phyloP scores from a whole-genome alignment of 2,797 vertebrate genomes.

The Anguilla anguilla region DNA sequence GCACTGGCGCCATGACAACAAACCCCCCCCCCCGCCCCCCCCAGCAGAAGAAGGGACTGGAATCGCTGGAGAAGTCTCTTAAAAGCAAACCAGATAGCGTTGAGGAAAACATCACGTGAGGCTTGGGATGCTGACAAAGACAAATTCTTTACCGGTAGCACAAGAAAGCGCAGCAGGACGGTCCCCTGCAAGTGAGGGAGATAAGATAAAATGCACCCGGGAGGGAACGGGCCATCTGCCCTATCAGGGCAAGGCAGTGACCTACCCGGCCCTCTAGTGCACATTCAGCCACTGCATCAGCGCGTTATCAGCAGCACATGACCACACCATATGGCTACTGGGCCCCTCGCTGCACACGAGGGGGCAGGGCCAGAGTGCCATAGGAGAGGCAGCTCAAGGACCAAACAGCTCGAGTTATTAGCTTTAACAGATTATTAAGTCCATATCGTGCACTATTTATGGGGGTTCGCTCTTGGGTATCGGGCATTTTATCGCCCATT shows the following conservation, averaged over 20 bases:
- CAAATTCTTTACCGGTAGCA: background rate
- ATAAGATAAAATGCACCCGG: background rate
- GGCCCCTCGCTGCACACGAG: slow-evolving; percentile 21
- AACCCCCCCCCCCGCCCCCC: too few species aligned
- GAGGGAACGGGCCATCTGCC: background rate
- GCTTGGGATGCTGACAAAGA: background rate
- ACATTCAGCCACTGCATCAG: background rate
- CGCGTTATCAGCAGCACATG: background rate
- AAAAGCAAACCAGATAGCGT: background rate
- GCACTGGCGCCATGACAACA: too few species aligned
- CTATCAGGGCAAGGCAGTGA: background rate
- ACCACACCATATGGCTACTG: background rate
- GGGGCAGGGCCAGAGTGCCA: slow-evolving; percentile 3
- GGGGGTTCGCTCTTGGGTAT: background rate
- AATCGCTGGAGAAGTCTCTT: too few species aligned
- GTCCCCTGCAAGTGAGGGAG: background rate
- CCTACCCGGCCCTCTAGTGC: background rate
- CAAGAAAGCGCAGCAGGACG: background rate
- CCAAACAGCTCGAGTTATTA: background rate
- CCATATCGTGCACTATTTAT: background rate
- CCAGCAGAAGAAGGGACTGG: too few species aligned
- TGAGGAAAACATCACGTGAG: background rate
- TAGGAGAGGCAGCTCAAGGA: slow-evolving; percentile 10
- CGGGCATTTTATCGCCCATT: background rate
- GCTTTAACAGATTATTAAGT: background rate